Base-by-base conservation (phyloP, 2,888 invertebrate genomes). In the Eupithecia abbreviata region DNA sequence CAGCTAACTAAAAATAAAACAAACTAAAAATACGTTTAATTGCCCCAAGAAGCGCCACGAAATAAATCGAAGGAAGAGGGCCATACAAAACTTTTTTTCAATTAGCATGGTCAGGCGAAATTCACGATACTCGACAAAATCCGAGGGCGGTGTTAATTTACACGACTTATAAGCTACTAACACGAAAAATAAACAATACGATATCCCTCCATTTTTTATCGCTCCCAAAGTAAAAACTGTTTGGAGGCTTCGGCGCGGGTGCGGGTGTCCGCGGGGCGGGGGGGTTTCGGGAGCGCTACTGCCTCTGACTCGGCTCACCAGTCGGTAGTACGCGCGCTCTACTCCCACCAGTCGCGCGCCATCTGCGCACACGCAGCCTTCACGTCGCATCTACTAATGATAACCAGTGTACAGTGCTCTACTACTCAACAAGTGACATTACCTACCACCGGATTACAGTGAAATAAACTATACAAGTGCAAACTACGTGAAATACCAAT, bases 151-250 rank as follows among this genome's bases (percentile, higher is more conserved):
- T 88, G 92, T 92, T 93, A 93, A 93, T 93, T 93, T 92, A 94
- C 91, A 93, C 90, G 89, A 92, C 92, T 91, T 92, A 92, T 92
- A 91, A 88, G 92, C 93, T 92, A 92, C 93, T 93, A 94, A 94
- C 92, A 93, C 86, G 90, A 92, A 93, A 94, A 94, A 94, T 93
- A 93, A 94, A 94, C 93, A 94, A 94, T 89, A 84, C 88, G 90
- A 92, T 93, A 94, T 93, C 91, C 90, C 91, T 91, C 91, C 93
- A 91, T 93, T 94, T 93, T 94, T 94, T 94, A 92, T 92, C 90
- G 90, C 89, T 90, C 84, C 86, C 87, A 90, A 92, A 93, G 91
- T 91, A 92, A 92, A 91, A 93, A 92, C 90, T 84, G 86, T 88
- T 87, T 89, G 89, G 88, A 91, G 93, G 93, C 93, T 92, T 90